These are phyloP conservation scores for Porites lutea DNA, from an alignment of 64 coral and sea anemone genomes.

Conservation along the genomic window DNA sequence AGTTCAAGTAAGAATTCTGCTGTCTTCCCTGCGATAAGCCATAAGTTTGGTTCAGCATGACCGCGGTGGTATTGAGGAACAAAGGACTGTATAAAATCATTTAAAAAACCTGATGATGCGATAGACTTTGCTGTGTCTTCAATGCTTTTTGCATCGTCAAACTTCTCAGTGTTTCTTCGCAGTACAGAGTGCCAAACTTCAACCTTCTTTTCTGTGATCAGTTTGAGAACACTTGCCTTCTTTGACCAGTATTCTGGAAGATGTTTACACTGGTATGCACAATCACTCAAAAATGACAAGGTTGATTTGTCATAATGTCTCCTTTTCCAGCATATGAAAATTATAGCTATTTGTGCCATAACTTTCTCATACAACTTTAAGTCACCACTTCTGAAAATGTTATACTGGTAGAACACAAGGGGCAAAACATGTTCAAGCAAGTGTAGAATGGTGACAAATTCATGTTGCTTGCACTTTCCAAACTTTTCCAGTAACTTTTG, in stretches of 20 bases:
- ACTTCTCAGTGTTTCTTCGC: no score
- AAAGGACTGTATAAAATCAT: conserved; percentile 35
- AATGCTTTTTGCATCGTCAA: no score
- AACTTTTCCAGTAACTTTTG: no score
- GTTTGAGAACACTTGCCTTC: conserved; percentile 1
- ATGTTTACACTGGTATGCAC: background rate
- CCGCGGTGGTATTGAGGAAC: conserved; percentile 17
- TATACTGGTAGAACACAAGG: no score
- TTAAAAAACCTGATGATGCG: conserved; percentile 17
- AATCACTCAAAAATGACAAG: conserved; percentile 41
- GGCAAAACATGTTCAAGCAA: no score
- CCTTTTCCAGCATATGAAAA: no score
- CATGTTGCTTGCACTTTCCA: no score
- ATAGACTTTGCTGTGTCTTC: background rate
- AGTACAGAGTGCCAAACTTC: no score
- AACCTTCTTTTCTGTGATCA: background rate
- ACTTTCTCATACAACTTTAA: no score
- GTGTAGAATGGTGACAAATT: no score
- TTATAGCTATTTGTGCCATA: no score
- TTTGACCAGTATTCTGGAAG: conserved; percentile 37
- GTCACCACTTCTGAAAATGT: no score
- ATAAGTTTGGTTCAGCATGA: conserved; percentile 24
- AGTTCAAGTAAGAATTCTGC: conserved; percentile 55
- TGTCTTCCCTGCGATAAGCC: conserved; percentile 40
- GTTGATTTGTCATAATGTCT: conserved; percentile 56